Percentiles rank a stretch among this genome's conserved stretches.
Conservation (phyloP, 2,888 invertebrate species). For the Endomychus coccineus region DNA sequence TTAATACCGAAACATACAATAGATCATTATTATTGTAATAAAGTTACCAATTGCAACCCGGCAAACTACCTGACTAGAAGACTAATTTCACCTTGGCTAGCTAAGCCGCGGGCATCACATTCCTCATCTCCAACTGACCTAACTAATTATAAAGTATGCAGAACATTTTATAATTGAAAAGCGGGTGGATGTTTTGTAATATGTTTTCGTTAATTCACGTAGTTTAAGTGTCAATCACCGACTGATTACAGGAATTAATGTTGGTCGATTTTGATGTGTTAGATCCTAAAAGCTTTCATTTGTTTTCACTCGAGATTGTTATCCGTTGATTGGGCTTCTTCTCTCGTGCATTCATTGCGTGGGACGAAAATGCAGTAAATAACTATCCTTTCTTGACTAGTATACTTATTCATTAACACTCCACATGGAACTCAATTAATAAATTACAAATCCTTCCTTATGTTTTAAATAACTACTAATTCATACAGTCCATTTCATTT, state of each 20-base stretch:
- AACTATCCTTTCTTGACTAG: too few relatives aligned
- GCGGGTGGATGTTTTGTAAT: constrained; percentile 31
- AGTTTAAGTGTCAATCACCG: constrained; percentile 29
- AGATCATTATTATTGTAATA: too few relatives aligned
- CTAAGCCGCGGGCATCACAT: constrained; percentile 24
- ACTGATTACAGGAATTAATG: constrained; percentile 27
- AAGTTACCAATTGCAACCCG: too few relatives aligned
- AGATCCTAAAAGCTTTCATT: constrained; percentile 13
- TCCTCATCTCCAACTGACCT: constrained; percentile 23
- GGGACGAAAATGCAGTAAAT: constrained; percentile 1
- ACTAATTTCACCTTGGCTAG: too few relatives aligned
- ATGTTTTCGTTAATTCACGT: constrained; percentile 27
- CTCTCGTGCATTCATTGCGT: not conserved
- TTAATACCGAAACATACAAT: too few relatives aligned
- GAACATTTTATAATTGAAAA: constrained; percentile 34
- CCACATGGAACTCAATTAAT: too few relatives aligned
- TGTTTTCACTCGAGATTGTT: constrained; percentile 11
- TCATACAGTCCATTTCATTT: too few relatives aligned
- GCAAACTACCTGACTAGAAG: too few relatives aligned
- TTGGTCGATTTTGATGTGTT: not conserved
- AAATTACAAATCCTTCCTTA: too few relatives aligned
- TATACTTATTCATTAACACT: too few relatives aligned
- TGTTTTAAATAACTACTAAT: too few relatives aligned
- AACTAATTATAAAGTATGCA: constrained; percentile 31
- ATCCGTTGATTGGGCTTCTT: not conserved